These are phyloP conservation scores for Mesocentrotus franciscanus DNA, from an alignment of 53 echinoderm and acorn worm genomes.

Conservation along the genomic window DNA sequence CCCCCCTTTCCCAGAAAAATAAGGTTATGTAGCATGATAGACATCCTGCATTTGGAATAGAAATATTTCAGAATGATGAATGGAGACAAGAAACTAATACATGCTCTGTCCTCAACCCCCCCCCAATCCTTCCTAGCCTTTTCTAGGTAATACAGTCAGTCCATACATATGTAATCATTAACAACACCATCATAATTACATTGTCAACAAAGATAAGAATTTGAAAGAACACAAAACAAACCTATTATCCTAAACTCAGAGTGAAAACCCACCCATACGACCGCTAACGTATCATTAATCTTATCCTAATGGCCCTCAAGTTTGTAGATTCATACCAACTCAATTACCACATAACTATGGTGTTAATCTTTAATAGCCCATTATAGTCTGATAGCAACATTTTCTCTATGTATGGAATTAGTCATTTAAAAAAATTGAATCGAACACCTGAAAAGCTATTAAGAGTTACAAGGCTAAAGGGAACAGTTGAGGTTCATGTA, in stretches of 20 bases:
- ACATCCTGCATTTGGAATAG: neutral
- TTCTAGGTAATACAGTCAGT: neutral
- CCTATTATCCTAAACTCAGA: neutral
- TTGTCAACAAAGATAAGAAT: constrained; percentile 38
- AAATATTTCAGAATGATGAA: neutral
- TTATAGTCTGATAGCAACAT: neutral
- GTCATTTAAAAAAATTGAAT: neutral
- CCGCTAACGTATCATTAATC: constrained; percentile 11
- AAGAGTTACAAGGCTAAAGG: neutral
- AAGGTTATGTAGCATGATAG: too few species aligned
- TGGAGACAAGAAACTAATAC: neutral
- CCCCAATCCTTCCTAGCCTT: neutral
- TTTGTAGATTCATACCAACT: constrained; percentile 15
- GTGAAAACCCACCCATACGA: neutral
- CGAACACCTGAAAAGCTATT: neutral
- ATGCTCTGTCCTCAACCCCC: neutral
- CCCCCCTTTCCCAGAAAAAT: too few species aligned
- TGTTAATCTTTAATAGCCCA: constrained; percentile 44
- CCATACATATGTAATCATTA: constrained; percentile 12
- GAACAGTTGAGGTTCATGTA: neutral
- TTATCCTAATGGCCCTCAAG: constrained; percentile 1
- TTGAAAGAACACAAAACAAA: neutral
- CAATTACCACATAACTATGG: constrained; percentile 27
- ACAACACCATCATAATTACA: constrained; percentile 58
- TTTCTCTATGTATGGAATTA: neutral